Evolutionary conservation across 2,888 invertebrate genomes (phyloP), one percentile per base, ranked within the genome.

Genomic region (Rotaria socialis): DNA sequence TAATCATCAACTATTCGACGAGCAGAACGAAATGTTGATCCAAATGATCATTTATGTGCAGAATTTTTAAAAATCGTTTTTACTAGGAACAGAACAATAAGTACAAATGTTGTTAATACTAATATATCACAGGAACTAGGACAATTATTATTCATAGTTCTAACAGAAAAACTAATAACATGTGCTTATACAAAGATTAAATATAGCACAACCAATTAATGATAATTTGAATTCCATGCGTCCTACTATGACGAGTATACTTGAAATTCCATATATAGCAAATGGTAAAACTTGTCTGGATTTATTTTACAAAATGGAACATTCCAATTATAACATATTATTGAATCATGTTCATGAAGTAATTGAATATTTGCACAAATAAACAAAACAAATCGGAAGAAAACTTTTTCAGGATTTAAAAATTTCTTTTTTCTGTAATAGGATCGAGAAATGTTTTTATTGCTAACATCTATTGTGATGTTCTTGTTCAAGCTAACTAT

Each of bases 391-490:
- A 24, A 47, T 74, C 2, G 27, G 27, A 84, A n/a, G 47, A 52
- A 52, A 22, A 43, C 14, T 80, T 56, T 52, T 47, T 47, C 47
- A n/a, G 3, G 7, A 24, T 47, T n/a, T n/a, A 4, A 27, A 67
- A 67, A 67, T 6, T 41, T 19, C 24, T 35, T 14, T 87, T 88
- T 85, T 86, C 87, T 87, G 87, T 90, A 90, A 14, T 90, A 94
- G 93, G 99, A 99, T 91, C 93, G 98, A 43, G 99, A 99, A 92
- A 97, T 96, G 92, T 93, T 96, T 90, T 94, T 95, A 88, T 93
- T 98, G 84, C 95, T 96, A 85, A 93, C 98, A 85, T 95, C 96
- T 89, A 94, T 97, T 86, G 95, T 97, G 95, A 94, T 90, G 98
- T 99, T 92, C 93, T 99, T 88, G 94, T 97, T 84, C 96, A 97